phyloP scores from a whole-genome alignment of 2,888 invertebrate genomes.

The Dryobota labecula region DNA sequence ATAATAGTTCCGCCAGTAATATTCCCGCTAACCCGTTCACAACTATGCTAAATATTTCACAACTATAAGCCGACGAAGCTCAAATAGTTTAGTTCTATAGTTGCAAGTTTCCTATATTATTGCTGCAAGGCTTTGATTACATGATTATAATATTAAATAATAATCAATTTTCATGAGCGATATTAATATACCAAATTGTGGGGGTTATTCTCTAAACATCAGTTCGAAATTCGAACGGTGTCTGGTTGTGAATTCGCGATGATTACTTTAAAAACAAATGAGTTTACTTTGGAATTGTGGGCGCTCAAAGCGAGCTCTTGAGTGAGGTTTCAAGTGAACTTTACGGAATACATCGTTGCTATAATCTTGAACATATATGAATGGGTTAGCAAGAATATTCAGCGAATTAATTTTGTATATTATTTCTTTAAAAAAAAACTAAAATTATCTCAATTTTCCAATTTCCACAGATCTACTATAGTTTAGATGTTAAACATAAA shows the following conservation, averaged over 20 bases:
- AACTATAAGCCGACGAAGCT: slow-evolving; percentile 12
- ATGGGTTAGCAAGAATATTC: slow-evolving; percentile 33
- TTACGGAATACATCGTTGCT: neutral
- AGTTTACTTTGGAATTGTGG: neutral
- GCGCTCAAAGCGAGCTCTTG: neutral
- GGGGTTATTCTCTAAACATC: neutral
- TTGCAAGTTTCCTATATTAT: slow-evolving; percentile 10
- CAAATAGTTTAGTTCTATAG: slow-evolving; percentile 28
- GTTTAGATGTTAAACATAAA: slow-evolving; percentile 60
- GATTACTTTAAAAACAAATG: neutral
- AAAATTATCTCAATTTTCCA: neutral
- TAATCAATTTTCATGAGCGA: neutral
- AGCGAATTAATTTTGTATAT: neutral
- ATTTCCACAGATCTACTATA: slow-evolving; percentile 58
- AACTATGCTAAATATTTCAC: slow-evolving; percentile 33
- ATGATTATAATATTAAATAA: neutral
- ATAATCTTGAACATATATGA: neutral
- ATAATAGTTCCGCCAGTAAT: slow-evolving; percentile 32
- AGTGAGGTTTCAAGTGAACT: neutral
- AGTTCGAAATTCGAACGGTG: neutral
- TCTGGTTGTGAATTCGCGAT: neutral
- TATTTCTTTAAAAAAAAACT: neutral
- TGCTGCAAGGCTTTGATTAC: neutral
- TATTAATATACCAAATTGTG: neutral
- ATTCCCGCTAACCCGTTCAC: slow-evolving; percentile 39